Percentiles rank a stretch among this genome's conserved stretches.
Conservation (phyloP, 2,888 invertebrate species). For the Protonemura montana region DNA sequence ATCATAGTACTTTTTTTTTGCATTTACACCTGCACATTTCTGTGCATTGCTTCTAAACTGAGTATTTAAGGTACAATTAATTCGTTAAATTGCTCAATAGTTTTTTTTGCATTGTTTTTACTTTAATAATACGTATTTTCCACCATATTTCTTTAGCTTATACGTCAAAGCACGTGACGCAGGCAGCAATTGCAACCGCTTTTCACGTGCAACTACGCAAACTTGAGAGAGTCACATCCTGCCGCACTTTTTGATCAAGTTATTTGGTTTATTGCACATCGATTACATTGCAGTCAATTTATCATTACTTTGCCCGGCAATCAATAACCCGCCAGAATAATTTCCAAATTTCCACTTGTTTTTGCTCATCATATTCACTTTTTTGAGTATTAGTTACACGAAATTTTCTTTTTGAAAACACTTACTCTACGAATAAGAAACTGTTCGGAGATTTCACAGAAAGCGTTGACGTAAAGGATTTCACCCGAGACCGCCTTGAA, state of each 20-base stretch:
- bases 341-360: not conserved
- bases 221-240: not conserved
- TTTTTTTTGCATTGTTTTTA: not conserved
- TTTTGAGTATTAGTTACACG: constrained; percentile 8
- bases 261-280: constrained; percentile 42
- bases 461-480: not conserved
- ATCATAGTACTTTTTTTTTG: constrained; percentile 2
- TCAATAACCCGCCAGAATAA: not conserved
- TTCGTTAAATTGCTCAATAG: not conserved
- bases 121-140: constrained; percentile 12
- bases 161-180: not conserved
- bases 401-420: not conserved
- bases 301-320: not conserved
- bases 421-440: not conserved
- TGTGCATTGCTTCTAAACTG: constrained; percentile 13
- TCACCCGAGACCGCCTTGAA: not conserved
- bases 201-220: not conserved
- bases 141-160: not conserved
- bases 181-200: not conserved
- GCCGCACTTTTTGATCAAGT: constrained; percentile 23
- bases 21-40: not conserved
- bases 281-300: not conserved
- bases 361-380: not conserved
- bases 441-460: not conserved
- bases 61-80: constrained; percentile 31